phyloP scores from a whole-genome alignment of 1,140 invertebrate species.

The Lysiphlebus fabarum region DNA sequence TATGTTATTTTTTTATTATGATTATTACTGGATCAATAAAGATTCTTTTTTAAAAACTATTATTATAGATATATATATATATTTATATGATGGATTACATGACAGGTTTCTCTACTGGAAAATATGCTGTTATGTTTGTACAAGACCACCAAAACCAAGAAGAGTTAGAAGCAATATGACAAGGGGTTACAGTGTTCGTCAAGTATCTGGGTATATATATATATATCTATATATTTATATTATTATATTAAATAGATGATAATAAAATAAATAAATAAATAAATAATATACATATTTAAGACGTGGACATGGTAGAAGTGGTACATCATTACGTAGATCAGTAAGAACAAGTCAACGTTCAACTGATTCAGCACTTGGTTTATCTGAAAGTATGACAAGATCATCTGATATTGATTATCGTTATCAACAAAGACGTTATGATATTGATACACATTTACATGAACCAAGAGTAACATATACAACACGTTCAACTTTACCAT shows the following conservation, averaged over 20 bases:
- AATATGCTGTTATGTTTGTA: conserved; percentile 85
- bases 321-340: conserved; percentile 61
- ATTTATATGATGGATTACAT: conserved; percentile 9
- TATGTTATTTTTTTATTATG: too few species aligned
- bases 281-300: too few species aligned
- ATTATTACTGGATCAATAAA: too few species aligned
- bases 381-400: conserved; percentile 57
- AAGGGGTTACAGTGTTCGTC: conserved; percentile 44
- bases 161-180: conserved; percentile 42
- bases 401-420: conserved; percentile 62
- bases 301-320: conserved; percentile 35
- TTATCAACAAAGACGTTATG: conserved; percentile 20
- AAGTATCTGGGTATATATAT: conserved; percentile 44
- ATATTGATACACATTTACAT: conserved; percentile 11
- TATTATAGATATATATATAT: not conserved
- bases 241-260: conserved; percentile 11
- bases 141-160: conserved; percentile 68
- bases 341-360: conserved; percentile 69
- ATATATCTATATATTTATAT: conserved; percentile 8
- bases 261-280: too few species aligned
- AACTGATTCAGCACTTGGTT: conserved; percentile 58
- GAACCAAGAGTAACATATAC: not conserved
- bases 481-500: conserved; percentile 14
- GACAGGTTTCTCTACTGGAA: conserved; percentile 82
- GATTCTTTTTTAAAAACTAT: not conserved